Evolutionary conservation across 2,888 invertebrate genomes (phyloP).

Genomic region (Lypha dubia): DNA sequence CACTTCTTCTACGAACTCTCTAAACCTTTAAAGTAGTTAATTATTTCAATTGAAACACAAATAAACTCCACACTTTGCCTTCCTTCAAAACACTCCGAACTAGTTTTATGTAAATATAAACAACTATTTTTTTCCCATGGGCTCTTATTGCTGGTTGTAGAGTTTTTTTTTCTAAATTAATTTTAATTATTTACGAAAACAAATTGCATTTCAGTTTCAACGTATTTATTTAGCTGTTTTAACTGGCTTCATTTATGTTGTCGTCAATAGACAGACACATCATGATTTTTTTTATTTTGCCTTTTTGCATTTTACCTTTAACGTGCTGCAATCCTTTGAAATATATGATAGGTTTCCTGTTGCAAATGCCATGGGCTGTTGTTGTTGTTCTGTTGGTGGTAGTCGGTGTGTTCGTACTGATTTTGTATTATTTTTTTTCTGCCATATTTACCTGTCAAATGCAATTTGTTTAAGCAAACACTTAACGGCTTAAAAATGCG

Average conservation of each 20-base stretch:
- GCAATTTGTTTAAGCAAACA: slow-evolving; percentile 72
- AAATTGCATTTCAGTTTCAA: slow-evolving; percentile 56
- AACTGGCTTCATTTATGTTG: slow-evolving; percentile 25
- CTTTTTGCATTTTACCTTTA: slow-evolving; percentile 4
- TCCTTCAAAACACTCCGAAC: not conserved
- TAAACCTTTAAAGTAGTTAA: slow-evolving; percentile 47
- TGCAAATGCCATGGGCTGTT: not conserved
- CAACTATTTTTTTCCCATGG: not conserved
- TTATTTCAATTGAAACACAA: slow-evolving; percentile 29
- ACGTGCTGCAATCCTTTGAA: slow-evolving; percentile 10
- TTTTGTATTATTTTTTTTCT: not conserved
- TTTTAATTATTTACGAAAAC: slow-evolving; percentile 63
- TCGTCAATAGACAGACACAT: slow-evolving; percentile 33
- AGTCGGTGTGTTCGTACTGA: not conserved
- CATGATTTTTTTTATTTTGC: slow-evolving; percentile 3
- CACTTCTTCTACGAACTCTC: not conserved
- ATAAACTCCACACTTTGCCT: not conserved
- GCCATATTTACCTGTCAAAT: slow-evolving; percentile 62
- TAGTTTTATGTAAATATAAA: not conserved
- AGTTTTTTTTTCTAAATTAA: slow-evolving; percentile 39
- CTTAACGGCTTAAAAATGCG: slow-evolving; percentile 72
- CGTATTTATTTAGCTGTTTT: slow-evolving; percentile 59
- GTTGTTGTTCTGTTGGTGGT: not conserved
- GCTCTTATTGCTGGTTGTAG: not conserved
- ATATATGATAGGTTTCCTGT: slow-evolving; percentile 26